Conservation (phyloP, 2,113 vertebrate species). For the Oxygymnocypris stewartii region DNA sequence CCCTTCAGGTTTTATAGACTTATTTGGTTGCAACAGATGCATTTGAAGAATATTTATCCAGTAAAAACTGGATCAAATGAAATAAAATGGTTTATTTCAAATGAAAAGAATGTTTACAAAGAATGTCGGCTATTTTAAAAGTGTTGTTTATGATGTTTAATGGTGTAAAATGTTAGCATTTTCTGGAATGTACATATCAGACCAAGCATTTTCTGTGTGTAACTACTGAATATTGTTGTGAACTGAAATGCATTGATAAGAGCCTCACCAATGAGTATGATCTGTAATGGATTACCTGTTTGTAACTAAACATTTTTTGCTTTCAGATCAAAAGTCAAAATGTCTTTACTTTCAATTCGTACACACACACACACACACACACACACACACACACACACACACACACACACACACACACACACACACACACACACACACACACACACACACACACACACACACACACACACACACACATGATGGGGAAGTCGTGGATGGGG, state of each 20-base stretch:
- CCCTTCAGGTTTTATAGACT: neutral
- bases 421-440: no score
- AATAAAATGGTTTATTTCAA: neutral
- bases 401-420: no score
- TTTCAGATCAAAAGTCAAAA: neutral
- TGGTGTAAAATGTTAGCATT: neutral
- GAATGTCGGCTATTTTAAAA: neutral
- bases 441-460: no score
- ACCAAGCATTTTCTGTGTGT: conserved; percentile 28
- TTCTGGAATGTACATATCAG: conserved; percentile 29
- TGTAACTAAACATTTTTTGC: conserved; percentile 23
- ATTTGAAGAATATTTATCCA: neutral
- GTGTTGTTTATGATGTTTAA: neutral
- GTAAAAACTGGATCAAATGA: neutral
- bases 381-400: no score
- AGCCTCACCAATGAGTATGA: neutral
- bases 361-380: neutral
- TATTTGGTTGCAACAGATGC: neutral
- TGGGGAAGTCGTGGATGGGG: no score
- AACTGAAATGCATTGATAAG: conserved; percentile 29
- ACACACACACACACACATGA: no score
- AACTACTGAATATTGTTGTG: neutral
- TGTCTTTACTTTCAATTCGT: neutral
- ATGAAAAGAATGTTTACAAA: neutral
- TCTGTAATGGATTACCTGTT: conserved; percentile 36